These are phyloP conservation scores for Shargacucullia verbasci DNA, from an alignment of 2,888 invertebrate genomes.

Conservation along the genomic window DNA sequence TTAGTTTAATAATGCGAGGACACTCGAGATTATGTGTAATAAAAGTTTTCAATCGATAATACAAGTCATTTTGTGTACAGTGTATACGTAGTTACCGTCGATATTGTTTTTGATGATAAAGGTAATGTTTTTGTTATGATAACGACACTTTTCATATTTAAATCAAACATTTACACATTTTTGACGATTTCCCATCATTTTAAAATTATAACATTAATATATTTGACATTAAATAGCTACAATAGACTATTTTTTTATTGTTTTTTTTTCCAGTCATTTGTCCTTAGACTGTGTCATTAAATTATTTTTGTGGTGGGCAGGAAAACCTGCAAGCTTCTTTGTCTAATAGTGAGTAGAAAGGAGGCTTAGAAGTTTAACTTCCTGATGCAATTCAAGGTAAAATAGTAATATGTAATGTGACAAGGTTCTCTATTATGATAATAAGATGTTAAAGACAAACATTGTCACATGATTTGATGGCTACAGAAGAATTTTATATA, in stretches of 20 bases:
- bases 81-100: constrained; percentile 47
- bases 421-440: constrained; percentile 49
- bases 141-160: constrained; percentile 2
- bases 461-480: constrained; percentile 38
- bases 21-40: constrained; percentile 65
- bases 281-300: too few species aligned
- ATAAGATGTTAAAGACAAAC: constrained; percentile 36
- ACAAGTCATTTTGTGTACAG: constrained; percentile 52
- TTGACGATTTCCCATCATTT: too few species aligned
- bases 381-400: constrained; percentile 38
- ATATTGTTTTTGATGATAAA: constrained; percentile 47
- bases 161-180: background rate
- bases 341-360: too few species aligned
- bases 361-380: background rate
- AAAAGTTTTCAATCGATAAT: constrained; percentile 56
- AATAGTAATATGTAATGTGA: constrained; percentile 32
- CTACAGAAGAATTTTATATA: too few species aligned
- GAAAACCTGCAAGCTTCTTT: too few species aligned
- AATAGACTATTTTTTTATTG: too few species aligned
- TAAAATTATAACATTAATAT: too few species aligned
- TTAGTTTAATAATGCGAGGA: constrained; percentile 53
- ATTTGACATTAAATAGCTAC: too few species aligned
- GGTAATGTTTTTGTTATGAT: constrained; percentile 55
- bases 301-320: too few species aligned
- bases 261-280: too few species aligned